These are phyloP conservation scores for Rhinoraja longicauda DNA, from an alignment of 2,797 vertebrate species.

Conservation along the genomic window DNA sequence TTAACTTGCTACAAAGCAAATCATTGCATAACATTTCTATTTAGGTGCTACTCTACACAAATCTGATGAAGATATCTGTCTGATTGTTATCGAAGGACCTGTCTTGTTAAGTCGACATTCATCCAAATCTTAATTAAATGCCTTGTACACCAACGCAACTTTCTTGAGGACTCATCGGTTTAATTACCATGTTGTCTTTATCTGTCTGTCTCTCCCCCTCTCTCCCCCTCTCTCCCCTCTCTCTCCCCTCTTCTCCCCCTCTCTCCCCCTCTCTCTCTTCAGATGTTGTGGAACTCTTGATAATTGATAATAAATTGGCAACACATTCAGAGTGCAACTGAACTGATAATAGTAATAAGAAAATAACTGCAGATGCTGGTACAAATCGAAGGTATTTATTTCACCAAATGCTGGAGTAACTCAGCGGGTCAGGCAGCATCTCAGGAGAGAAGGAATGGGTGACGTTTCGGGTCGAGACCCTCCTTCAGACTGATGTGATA, in stretches of 20 bases:
- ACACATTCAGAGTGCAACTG: neutral
- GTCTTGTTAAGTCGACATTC: conserved; percentile 16
- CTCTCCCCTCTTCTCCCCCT: no score
- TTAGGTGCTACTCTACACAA: neutral
- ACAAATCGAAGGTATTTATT: no score
- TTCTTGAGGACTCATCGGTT: neutral
- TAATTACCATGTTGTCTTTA: neutral
- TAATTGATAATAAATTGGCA: conserved; percentile 14
- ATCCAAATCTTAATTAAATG: conserved; percentile 16
- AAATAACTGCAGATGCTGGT: no score
- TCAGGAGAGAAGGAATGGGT: no score
- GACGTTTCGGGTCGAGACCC: no score
- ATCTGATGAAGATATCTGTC: neutral
- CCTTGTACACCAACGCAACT: conserved; percentile 3
- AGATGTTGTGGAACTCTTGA: neutral
- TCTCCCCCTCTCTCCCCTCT: no score
- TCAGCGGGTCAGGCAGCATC: no score
- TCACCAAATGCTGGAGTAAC: no score
- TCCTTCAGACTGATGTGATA: neutral
- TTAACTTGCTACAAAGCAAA: neutral
- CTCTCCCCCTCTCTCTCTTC: no score
- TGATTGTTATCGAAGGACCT: conserved; percentile 9
- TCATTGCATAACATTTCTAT: neutral
- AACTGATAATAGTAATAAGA: neutral
- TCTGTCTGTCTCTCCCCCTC: no score